Base-by-base conservation (phyloP, 2,888 invertebrate genomes). In the Euspilapteryx auroguttella region DNA sequence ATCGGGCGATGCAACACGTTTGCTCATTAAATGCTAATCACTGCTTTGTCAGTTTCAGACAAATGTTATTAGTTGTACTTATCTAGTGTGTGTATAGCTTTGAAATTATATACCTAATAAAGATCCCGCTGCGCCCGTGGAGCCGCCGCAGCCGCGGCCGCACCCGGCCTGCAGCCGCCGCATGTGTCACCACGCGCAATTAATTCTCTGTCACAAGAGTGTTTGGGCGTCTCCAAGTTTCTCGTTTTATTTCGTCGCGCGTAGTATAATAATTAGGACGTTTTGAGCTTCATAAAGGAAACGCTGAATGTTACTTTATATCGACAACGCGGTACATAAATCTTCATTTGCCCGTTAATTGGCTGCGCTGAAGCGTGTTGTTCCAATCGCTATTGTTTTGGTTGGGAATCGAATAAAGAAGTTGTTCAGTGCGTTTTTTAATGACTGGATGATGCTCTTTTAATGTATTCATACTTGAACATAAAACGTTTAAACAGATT, bases 271-370 rank as follows among this genome's bases (percentile, higher is more conserved):
- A 75, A 75, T 75, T 75, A 75, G 75, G 73, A 73, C 69, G 68
- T 73, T 73, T 68, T 71, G 69, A 73, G 65, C 64, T 63, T 73
- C 66, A 66, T 73, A 69, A 73, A 69, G 73, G 69, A 69, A 73
- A 17, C n/a, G n/a, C n/a, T n/a, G n/a, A n/a, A 49, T 61, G 65
- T 66, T 68, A 68, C 69, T 73, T 69, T 71, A 71, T 66, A 73
- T 75, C 68, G 73, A 73, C 69, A 71, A 66, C 57, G 63, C 69
- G 66, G 55, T 44, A 68, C 65, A 69, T 73, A 73, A 73, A 75
- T 73, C 66, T 69, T 66, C 58, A 69, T 71, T 65, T 61, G 51
- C 54, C 49, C 44, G 56, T 64, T 73, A 71, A 73, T 73, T 71
- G 56, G 56, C 46, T 54, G 52, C 54, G 55, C 49, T 46, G 40